A percentile compares a stretch with the other conserved stretches of the same genome.
These are phyloP conservation scores for Aleiodes testaceus DNA, from an alignment of 2,888 invertebrate genomes.

Conservation along the genomic window DNA sequence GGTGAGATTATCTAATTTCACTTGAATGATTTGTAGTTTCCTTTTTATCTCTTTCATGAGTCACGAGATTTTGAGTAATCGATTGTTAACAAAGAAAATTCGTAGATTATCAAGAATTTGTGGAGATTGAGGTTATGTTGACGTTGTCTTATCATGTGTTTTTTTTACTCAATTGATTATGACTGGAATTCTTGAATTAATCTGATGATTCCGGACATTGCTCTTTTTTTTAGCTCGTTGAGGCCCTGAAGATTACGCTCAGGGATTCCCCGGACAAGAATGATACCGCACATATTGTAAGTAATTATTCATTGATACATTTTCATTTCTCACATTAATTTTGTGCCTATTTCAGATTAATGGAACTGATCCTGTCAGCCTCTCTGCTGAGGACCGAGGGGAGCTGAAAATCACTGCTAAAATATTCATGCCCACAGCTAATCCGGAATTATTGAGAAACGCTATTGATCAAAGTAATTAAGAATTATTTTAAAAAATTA, in stretches of 20 bases:
- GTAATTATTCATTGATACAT: conserved; percentile 46
- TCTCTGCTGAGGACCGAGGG: conserved; percentile 79
- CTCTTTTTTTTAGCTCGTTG: conserved; percentile 74
- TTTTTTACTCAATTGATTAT: neutral
- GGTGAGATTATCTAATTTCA: conserved; percentile 73
- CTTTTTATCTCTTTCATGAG: conserved; percentile 2
- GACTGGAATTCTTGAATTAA: conserved; percentile 23
- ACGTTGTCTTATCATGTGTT: neutral
- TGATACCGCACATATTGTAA: conserved; percentile 55
- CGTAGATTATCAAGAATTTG: neutral
- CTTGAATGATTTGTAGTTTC: conserved; percentile 21
- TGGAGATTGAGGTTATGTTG: conserved; percentile 56
- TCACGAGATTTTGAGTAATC: neutral
- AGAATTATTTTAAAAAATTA: neutral
- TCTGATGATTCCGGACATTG: conserved; percentile 33
- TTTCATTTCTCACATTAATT: conserved; percentile 4
- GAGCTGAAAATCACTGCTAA: conserved; percentile 90
- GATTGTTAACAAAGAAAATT: neutral
- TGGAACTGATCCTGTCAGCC: conserved; percentile 56
- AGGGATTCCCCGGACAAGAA: conserved; percentile 70
- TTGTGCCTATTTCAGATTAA: conserved; percentile 53
- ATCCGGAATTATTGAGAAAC: conserved; percentile 79
- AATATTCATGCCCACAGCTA: conserved; percentile 85
- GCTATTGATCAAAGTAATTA: conserved; percentile 82
- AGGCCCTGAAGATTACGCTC: conserved; percentile 79